These are phyloP conservation scores for Lepas anatifera DNA, from an alignment of 2,888 invertebrate species.

Conservation along the genomic window DNA sequence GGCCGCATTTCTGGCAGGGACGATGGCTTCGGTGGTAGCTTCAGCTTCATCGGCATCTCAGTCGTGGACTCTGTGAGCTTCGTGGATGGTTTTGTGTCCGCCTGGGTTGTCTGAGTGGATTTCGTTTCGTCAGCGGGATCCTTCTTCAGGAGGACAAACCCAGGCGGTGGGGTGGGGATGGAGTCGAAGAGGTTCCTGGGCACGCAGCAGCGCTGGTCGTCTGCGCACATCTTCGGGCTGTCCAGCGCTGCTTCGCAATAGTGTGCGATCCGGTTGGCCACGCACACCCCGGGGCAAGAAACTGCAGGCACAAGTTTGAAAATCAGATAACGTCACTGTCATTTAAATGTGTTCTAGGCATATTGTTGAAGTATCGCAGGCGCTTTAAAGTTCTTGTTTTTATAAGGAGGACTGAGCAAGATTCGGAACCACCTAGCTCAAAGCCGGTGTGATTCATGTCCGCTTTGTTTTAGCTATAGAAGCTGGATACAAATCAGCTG, in stretches of 20 bases:
- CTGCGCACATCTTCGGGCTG: slow-evolving; percentile 55
- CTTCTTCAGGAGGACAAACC: slow-evolving; percentile 36
- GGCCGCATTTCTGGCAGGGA: background rate
- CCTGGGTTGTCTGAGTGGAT: background rate
- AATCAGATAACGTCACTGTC: background rate
- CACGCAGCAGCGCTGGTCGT: slow-evolving; percentile 70
- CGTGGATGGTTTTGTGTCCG: background rate
- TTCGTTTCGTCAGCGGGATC: background rate
- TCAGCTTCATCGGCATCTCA: background rate
- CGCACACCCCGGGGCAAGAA: slow-evolving; percentile 66
- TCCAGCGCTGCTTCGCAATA: slow-evolving; percentile 77
- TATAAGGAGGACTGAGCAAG: no score
- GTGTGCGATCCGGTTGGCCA: slow-evolving; percentile 62
- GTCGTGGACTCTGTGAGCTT: background rate
- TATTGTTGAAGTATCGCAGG: no score
- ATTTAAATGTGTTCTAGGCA: no score
- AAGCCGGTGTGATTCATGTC: no score
- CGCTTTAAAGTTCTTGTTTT: no score
- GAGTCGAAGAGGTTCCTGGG: slow-evolving; percentile 23
- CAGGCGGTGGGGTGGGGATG: slow-evolving; percentile 23
- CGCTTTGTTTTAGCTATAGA: no score
- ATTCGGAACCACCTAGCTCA: no score
- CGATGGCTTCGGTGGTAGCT: background rate
- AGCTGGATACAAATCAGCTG: no score
- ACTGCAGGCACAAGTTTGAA: slow-evolving; percentile 35